Base-by-base conservation (phyloP, 2,888 invertebrate species). In the Margaritifera margaritifera region DNA sequence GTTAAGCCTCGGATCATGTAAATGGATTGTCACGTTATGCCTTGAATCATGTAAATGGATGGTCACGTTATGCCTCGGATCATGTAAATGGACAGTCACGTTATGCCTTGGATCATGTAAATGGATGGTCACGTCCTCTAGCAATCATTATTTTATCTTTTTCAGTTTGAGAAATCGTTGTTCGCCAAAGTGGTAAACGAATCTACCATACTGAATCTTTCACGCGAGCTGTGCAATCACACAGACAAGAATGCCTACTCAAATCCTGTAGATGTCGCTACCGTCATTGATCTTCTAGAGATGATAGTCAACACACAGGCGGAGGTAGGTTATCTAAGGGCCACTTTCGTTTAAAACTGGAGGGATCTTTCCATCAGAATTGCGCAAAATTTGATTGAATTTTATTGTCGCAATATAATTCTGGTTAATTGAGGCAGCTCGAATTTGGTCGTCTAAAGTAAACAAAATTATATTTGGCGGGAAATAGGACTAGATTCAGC, bases 201-300 rank as follows among this genome's bases (percentile, higher is more conserved):
- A 60, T 78, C 75, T 6, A 71, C 74, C 24, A 79, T 84, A 50
- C 71, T 87, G 31, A 77, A 84, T 27, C 74, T 85, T 61, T 83
- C 85, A 0, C 76, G 81, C 24, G 69, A 75, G 50, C 76, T 88
- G 19, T 65, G 81, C 62, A 88, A 86, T 72, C 84, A 85, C 69
- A 88, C 87, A 6, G 66, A 73, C 52, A 68, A 75, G 20, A 80
- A 80, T 62, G 72, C 73, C 3, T 87, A 85, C 71, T 74, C 77
- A 51, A 88, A 88, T 74, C 87, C 88, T 15, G 84, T 89, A 52
- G 88, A 89, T 69, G 83, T 89, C 20, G 83, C 87, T 22, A 85
- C 87, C 3, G 85, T 88, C 53, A 87, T 89, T n/a, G 86, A 88
- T 66, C 76, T 85, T 22, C 71, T 88, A 19, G 80, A 74, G 22